Evolutionary conservation across 2,113 vertebrate species (phyloP), one percentile per base, ranked within the genome.

Genomic region (Delphinapterus leucas): DNA sequence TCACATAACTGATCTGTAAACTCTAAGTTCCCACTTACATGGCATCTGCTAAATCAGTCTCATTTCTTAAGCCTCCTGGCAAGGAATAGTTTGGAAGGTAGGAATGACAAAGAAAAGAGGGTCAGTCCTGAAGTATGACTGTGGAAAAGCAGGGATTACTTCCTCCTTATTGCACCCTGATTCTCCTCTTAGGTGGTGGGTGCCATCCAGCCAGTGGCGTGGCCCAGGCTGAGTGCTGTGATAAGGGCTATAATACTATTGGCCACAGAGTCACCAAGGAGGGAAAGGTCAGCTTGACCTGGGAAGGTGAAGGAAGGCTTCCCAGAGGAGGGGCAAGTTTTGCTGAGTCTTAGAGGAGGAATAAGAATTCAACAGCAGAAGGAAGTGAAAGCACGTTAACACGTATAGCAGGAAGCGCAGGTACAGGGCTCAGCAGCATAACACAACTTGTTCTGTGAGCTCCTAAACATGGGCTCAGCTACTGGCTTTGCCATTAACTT

Each of bases 1-100:
- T 93, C 44, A 13, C 26, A 55, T 53, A 84, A 71, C 17, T 85
- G 49, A 88, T 80, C 47, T 86, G 3, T 96, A 65, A 74, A 82
- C 18, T 55, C 31, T 67, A 47, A 28, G 61, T 67, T 92, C 53
- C 23, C 65, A 41, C 47, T 93, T 89, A 88, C 0, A 20, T n/a
- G 15, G n/a, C 33, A 17, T 88, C 89, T 82, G 38, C 38, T 68
- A 61, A 91, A 81, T 33, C 2, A 2, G 38, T 86, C 47, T 91
- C 53, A 33, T 86, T 95, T 74, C 63, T 94, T 81, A 71, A 89
- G 8, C 14, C 49, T 23, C 12, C 21, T 26, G 15, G 84, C 18
- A 41, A 87, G 36, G 17, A 74, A 47, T 55, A 36, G 4, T 93
- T 77, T 36, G 9, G 71, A 84, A 88, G 47, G 17, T 68, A 94